Evolutionary conservation across 1,140 invertebrate genomes (phyloP).

Genomic region (Drosophila lacteicornis): DNA sequence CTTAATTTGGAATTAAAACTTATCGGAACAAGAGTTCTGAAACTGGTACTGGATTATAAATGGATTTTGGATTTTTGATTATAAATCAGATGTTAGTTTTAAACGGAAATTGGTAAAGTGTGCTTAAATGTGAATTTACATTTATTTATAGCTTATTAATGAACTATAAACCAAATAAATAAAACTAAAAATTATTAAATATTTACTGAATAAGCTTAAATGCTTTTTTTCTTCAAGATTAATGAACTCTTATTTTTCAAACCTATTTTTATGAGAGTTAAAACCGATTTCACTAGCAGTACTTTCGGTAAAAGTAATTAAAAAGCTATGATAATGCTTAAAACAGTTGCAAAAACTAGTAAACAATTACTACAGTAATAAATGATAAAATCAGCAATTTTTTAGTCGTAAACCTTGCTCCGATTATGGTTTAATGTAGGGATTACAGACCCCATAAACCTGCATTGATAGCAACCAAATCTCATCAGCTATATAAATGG

Average conservation of each 20-base stretch:
- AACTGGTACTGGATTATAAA: background rate
- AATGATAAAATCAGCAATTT: background rate
- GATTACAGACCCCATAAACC: conserved; percentile 10
- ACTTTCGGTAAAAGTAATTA: background rate
- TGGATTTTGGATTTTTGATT: background rate
- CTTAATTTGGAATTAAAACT: background rate
- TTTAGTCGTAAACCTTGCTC: background rate
- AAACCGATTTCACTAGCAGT: background rate
- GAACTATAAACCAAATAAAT: no score
- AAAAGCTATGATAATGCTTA: no score
- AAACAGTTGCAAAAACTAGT: background rate
- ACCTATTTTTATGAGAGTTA: background rate
- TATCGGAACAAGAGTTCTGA: background rate
- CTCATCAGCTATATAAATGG: conserved; percentile 2
- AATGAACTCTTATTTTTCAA: background rate
- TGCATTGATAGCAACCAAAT: background rate
- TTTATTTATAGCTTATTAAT: background rate
- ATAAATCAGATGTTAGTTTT: background rate
- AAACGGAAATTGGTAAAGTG: background rate
- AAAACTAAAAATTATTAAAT: no score
- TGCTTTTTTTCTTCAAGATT: background rate
- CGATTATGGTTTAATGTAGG: background rate
- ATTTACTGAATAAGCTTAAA: no score
- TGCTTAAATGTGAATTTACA: background rate
- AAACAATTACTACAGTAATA: background rate